Conservation (phyloP, 1,140 invertebrate genomes). For the Leptinotarsa defecta region DNA sequence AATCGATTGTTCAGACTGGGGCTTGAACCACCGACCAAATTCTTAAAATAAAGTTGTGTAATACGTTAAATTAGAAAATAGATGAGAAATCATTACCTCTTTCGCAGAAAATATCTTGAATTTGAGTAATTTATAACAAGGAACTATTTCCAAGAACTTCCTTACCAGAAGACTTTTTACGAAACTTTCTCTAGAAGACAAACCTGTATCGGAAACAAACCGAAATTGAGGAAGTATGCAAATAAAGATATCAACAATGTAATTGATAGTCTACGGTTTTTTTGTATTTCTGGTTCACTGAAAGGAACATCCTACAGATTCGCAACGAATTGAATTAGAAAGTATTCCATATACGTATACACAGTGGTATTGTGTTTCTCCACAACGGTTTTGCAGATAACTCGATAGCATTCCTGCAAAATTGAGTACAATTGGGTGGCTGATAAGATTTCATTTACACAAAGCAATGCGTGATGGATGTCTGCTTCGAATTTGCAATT, state of each 20-base stretch:
- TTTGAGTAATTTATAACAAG: too few relatives aligned
- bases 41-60: too few relatives aligned
- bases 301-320: background rate
- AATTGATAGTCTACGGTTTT: background rate
- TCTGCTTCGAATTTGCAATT: background rate
- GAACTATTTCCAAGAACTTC: too few relatives aligned
- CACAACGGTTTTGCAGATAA: too few relatives aligned
- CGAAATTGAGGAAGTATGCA: background rate
- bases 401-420: too few relatives aligned
- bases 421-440: background rate
- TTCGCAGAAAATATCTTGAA: too few relatives aligned
- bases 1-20: too few relatives aligned
- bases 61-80: too few relatives aligned
- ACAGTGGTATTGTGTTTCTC: too few relatives aligned
- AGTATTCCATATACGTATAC: conserved; percentile 1
- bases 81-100: too few relatives aligned
- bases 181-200: background rate
- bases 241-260: conserved; percentile 3
- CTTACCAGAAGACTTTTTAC: background rate
- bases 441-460: background rate
- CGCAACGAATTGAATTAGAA: background rate
- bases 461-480: background rate
- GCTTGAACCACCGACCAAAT: too few relatives aligned
- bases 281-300: conserved; percentile 6
- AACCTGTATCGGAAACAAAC: background rate